Evolutionary conservation across 1,140 invertebrate genomes (phyloP), one percentile per base, ranked within the genome.

Genomic region (Procambarus clarkii): DNA sequence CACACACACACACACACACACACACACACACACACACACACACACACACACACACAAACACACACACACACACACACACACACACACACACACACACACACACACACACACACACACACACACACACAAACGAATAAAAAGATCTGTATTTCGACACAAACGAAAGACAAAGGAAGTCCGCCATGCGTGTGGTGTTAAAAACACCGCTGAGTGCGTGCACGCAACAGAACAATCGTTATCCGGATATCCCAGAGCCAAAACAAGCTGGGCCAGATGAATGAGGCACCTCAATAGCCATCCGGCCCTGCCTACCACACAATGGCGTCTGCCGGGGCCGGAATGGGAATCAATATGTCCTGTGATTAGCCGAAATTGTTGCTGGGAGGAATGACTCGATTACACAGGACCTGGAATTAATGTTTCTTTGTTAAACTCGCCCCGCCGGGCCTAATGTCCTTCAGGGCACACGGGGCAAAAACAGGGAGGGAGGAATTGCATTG

Each of bases 311-410:
- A 69, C 64, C 64, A 69, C 64, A 69, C 64, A 69, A 69, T 69
- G 64, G 64, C 64, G 11, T 21, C 64, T 4, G 9, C 64, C 0
- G 11, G 18, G 18, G 13, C 64, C 64, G 64, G 64, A 69, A 69
- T 69, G 64, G 64, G 64, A 69, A 69, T 69, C 64, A 69, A 69
- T 69, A 69, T 69, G 64, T 69, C 64, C 64, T 21, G 64, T 69
- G 64, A 69, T 69, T 69, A 69, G 64, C 64, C 18, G 64, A 18
- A 69, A 69, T 69, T 69, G 64, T 69, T 69, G 64, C 64, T 69
- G 13, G 64, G 64, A 69, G 64, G 64, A 18, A 69, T 69, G 64
- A 18, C 64, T 69, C 64, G 64, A 69, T 69, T 69, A 69, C 64
- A 69, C 64, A 69, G 11, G 64, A 69, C 64, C 18, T 13, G 64